These are phyloP conservation scores for Anaspis maculata DNA, from an alignment of 2,888 invertebrate genomes.

Conservation along the genomic window DNA sequence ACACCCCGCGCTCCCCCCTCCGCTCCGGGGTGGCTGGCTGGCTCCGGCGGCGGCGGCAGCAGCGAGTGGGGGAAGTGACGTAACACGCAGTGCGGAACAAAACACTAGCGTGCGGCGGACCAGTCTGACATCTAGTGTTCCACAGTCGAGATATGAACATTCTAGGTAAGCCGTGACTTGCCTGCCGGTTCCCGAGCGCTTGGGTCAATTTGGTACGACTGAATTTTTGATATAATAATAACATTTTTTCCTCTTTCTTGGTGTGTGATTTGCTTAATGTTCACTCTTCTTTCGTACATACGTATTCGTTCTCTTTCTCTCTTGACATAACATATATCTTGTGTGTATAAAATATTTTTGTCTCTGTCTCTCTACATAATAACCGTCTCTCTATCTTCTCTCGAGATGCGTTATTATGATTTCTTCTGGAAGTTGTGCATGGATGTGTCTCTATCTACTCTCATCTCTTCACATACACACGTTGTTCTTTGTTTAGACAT, in stretches of 20 bases:
- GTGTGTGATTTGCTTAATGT: background rate
- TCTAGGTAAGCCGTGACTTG: slow-evolving; percentile 41
- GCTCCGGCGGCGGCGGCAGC: no score
- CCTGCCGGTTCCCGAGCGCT: slow-evolving; percentile 26
- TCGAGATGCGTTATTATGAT: no score
- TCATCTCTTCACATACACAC: no score
- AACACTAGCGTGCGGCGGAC: slow-evolving; percentile 36
- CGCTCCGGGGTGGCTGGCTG: slow-evolving; percentile 5
- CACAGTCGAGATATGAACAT: slow-evolving; percentile 44
- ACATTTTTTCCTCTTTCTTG: background rate
- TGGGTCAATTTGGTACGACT: slow-evolving; percentile 36
- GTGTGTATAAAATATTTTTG: no score
- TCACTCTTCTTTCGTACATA: no score
- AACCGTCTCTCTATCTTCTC: no score
- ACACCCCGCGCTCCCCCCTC: slow-evolving; percentile 5
- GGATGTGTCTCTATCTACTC: no score
- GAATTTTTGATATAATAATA: slow-evolving; percentile 21
- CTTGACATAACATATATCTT: no score
- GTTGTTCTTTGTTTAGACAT: no score
- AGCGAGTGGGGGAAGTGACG: slow-evolving; percentile 37
- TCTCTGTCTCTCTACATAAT: no score
- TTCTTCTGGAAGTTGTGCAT: no score
- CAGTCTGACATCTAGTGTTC: slow-evolving; percentile 44
- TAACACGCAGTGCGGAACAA: slow-evolving; percentile 43
- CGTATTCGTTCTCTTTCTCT: no score